phyloP scores from a whole-genome alignment of 2,797 vertebrate genomes.

The Pangasius mekongensis region DNA sequence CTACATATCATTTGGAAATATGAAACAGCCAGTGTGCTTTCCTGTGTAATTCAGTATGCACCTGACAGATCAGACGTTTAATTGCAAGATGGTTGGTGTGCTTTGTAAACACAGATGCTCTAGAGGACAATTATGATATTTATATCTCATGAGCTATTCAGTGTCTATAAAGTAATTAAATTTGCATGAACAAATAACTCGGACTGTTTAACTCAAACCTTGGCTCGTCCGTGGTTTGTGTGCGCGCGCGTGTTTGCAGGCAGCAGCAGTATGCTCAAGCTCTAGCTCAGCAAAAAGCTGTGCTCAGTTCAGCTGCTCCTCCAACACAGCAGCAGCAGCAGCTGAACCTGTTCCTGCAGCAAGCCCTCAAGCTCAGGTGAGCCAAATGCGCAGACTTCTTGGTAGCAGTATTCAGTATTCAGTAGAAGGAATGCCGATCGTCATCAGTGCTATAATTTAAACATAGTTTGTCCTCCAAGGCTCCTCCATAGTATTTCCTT shows the following conservation, averaged over 20 bases:
- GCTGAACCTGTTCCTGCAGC: conserved; percentile 88
- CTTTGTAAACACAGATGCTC: neutral
- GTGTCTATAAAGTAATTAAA: neutral
- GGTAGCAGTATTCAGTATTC: neutral
- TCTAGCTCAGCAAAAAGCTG: conserved; percentile 91
- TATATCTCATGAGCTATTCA: neutral
- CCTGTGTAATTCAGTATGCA: neutral
- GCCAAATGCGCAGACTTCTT: neutral
- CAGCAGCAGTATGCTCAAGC: conserved; percentile 94
- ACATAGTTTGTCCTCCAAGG: neutral
- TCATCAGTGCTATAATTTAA: neutral
- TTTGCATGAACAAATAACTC: neutral
- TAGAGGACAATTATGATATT: neutral
- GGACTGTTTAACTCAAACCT: neutral
- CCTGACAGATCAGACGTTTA: neutral
- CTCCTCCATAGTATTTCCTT: neutral
- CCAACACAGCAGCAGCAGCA: conserved; percentile 97
- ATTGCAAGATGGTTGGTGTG: neutral
- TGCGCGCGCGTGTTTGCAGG: conserved; percentile 64
- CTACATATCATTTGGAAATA: neutral
- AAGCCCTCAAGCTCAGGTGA: conserved; percentile 95
- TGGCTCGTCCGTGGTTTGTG: neutral
- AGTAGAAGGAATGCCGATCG: neutral
- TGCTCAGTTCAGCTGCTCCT: conserved; percentile 83
- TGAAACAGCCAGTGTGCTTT: neutral